phyloP scores from a whole-genome alignment of 2,888 invertebrate species.

The Cataglyphis rosenhaueri region DNA sequence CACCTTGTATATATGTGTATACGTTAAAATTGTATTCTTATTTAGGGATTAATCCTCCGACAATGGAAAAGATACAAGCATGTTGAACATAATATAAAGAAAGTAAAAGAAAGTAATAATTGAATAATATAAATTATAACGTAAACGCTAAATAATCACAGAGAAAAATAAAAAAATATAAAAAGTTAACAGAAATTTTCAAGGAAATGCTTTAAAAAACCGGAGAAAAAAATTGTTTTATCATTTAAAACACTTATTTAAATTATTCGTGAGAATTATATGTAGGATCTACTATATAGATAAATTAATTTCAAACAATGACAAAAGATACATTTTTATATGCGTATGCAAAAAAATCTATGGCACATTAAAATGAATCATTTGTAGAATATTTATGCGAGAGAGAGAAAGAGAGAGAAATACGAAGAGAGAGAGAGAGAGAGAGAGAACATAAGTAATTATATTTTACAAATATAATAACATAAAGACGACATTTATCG shows the following conservation, averaged over 20 bases:
- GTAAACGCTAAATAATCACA: too few relatives aligned
- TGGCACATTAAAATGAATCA: background rate
- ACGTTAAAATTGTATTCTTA: background rate
- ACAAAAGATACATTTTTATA: background rate
- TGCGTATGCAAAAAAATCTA: background rate
- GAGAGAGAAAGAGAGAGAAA: too few relatives aligned
- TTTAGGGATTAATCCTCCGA: background rate
- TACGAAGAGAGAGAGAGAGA: too few relatives aligned
- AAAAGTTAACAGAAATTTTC: too few relatives aligned
- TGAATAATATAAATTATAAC: too few relatives aligned
- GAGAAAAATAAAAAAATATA: background rate
- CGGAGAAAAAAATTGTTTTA: too few relatives aligned
- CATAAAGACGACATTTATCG: background rate
- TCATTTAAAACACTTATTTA: background rate
- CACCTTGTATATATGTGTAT: too few relatives aligned
- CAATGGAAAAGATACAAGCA: background rate
- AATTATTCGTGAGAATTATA: background rate
- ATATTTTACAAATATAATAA: background rate
- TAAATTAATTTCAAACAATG: constrained; percentile 1
- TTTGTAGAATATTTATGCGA: background rate
- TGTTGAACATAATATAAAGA: background rate
- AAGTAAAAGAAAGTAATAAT: background rate
- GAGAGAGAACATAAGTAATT: background rate
- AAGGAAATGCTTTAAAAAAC: background rate
- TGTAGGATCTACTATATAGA: background rate